phyloP scores from a whole-genome alignment of 1,140 invertebrate species.

The Agrypnia vestita region DNA sequence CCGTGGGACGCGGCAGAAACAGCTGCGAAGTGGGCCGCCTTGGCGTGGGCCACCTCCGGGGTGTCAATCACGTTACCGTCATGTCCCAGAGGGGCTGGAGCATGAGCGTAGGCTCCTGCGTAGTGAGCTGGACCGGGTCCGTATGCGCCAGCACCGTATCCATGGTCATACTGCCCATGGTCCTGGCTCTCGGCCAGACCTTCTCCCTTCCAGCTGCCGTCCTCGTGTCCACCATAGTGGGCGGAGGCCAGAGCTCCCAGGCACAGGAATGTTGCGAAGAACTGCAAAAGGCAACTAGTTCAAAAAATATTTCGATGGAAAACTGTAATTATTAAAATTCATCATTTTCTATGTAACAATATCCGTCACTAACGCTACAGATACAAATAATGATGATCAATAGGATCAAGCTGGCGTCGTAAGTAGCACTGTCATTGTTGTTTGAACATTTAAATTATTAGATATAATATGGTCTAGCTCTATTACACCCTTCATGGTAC shows the following conservation, averaged over 20 bases:
- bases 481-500: too few relatives aligned
- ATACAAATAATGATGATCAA: too few relatives aligned
- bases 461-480: too few relatives aligned
- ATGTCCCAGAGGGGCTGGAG: slow-evolving; percentile 59
- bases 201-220: slow-evolving; percentile 55
- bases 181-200: slow-evolving; percentile 51
- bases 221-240: slow-evolving; percentile 42
- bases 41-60: slow-evolving; percentile 57
- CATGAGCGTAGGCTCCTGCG: slow-evolving; percentile 62
- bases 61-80: slow-evolving; percentile 58
- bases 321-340: too few relatives aligned
- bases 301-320: too few relatives aligned
- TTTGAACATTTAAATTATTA: too few relatives aligned
- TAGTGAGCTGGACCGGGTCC: slow-evolving; percentile 41
- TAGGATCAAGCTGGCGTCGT: too few relatives aligned
- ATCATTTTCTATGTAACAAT: too few relatives aligned
- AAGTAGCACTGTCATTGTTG: too few relatives aligned
- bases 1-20: slow-evolving; percentile 22
- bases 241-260: slow-evolving; percentile 24
- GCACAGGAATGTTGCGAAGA: slow-evolving; percentile 41
- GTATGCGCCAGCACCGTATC: slow-evolving; percentile 36
- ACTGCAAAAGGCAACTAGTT: background rate
- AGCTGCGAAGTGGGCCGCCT: slow-evolving; percentile 54
- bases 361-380: too few relatives aligned
- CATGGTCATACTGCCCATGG: slow-evolving; percentile 55